Conservation (phyloP, 2,888 invertebrate genomes). For the Meloe dianella region DNA sequence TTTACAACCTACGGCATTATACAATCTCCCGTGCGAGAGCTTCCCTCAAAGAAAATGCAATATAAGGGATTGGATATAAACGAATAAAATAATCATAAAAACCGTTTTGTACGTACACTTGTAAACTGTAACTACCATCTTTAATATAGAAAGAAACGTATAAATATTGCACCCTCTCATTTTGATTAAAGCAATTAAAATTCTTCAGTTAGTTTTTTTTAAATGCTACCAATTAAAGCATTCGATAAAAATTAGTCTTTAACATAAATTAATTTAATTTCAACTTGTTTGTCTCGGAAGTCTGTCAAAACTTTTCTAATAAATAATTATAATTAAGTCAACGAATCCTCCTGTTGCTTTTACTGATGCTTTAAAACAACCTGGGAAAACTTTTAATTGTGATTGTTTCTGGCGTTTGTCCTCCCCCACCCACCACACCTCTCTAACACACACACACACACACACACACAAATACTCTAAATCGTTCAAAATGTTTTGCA, state of each 20-base stretch:
- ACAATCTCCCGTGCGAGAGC: conserved; percentile 40
- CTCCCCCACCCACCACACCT: not conserved
- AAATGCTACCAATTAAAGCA: not conserved
- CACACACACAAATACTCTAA: too few relatives aligned
- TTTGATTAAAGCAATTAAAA: conserved; percentile 4
- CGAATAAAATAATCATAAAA: conserved; percentile 44
- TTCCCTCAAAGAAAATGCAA: conserved; percentile 39
- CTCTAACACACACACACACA: not conserved
- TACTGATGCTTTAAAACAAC: conserved; percentile 5
- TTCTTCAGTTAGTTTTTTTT: not conserved
- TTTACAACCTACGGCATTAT: conserved; percentile 39
- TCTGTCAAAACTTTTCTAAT: conserved; percentile 15
- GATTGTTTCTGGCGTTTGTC: conserved; percentile 11
- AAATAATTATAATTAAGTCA: conserved; percentile 17
- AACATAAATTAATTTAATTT: conserved; percentile 9
- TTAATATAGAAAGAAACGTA: not conserved
- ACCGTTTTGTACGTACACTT: conserved; percentile 30
- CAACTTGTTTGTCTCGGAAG: conserved; percentile 14
- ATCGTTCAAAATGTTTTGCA: conserved; percentile 3
- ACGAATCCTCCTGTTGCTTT: conserved; percentile 13
- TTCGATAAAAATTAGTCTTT: conserved; percentile 3
- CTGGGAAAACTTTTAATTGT: conserved; percentile 20
- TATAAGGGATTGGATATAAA: conserved; percentile 43
- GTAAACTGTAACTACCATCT: not conserved
- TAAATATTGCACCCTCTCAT: not conserved